Base-by-base conservation (phyloP, 2,888 invertebrate species). In the Dryococelus australis region DNA sequence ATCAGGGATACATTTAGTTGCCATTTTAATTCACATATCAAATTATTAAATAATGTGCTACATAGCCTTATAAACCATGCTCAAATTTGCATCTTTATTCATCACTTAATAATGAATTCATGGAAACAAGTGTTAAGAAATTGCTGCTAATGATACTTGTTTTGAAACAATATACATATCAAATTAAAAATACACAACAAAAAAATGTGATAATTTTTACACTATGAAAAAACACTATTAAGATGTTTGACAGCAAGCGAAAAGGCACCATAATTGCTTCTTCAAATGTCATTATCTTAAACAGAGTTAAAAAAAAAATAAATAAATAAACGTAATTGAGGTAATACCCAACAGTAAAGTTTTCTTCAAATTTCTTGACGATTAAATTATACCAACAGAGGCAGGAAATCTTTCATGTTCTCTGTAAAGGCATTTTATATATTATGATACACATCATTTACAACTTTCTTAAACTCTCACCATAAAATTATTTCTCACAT, bases 211-310 rank as follows among this genome's bases (percentile, higher is more conserved):
- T 24, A 65, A 24, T 9, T 65, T 65, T 8, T 16, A 65, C n/a
- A 65, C 5, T 9, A 65, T 13, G 65, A 65, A 65, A 65, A 65
- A 65, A 65, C 16, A 88, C 83, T 24, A 83, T 4, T 16, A 35
- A 28, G 8, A 43, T 81, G n/a, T 87, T 85, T 85, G 87, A 87
- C 87, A 88, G 86, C 87, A 88, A 84, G 88, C 88, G 86, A 89
- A 88, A 89, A 89, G 89, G 89, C 89, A 89, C 89, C 88, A 88
- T 86, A 88, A 89, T 89, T 89, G 89, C 88, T 88, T 89, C 84
- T 88, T 86, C 79, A 83, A 85, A 85, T 65, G 86, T 35, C 85
- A 65, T 83, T 86, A 86, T 84, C 47, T 86, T 86, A 24, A 65
- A 65, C 65, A 65, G 20, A 65, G 65, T 12, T 3, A 0, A 65